phyloP scores from a whole-genome alignment of 2,888 invertebrate genomes.

The Desoria tigrina region DNA sequence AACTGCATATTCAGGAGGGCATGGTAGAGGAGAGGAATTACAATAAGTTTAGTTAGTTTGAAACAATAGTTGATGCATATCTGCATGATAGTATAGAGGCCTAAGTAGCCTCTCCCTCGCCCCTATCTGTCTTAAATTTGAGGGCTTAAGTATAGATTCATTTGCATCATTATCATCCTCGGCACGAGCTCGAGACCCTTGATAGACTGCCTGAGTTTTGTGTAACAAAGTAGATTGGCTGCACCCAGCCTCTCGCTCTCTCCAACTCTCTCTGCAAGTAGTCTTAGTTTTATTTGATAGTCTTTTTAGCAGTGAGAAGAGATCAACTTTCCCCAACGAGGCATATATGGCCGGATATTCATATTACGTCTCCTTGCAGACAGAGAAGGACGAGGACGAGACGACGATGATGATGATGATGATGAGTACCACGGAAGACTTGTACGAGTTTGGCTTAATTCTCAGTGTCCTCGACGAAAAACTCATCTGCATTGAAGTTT shows the following conservation, averaged over 20 bases:
- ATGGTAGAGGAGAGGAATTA: neutral
- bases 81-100: neutral
- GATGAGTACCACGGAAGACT: too few relatives aligned
- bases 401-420: too few relatives aligned
- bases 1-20: too few relatives aligned
- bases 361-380: neutral
- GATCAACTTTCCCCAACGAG: neutral
- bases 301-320: slow-evolving; percentile 14
- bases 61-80: neutral
- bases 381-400: too few relatives aligned
- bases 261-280: neutral
- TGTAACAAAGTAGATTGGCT: slow-evolving; percentile 6
- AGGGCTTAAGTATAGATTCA: slow-evolving; percentile 18
- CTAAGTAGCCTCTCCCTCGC: neutral
- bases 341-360: neutral
- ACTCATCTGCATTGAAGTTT: slow-evolving; percentile 18
- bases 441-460: slow-evolving; percentile 3
- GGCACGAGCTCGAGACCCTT: slow-evolving; percentile 14
- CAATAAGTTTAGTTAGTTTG: neutral
- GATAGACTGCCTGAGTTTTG: slow-evolving; percentile 5
- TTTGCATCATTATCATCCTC: slow-evolving; percentile 22
- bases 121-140: neutral
- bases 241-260: too few relatives aligned
- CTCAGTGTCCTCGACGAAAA: slow-evolving; percentile 14
- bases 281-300: slow-evolving; percentile 16